Evolutionary conservation across 2,888 invertebrate species (phyloP).

Genomic region (Dione vanillae): DNA sequence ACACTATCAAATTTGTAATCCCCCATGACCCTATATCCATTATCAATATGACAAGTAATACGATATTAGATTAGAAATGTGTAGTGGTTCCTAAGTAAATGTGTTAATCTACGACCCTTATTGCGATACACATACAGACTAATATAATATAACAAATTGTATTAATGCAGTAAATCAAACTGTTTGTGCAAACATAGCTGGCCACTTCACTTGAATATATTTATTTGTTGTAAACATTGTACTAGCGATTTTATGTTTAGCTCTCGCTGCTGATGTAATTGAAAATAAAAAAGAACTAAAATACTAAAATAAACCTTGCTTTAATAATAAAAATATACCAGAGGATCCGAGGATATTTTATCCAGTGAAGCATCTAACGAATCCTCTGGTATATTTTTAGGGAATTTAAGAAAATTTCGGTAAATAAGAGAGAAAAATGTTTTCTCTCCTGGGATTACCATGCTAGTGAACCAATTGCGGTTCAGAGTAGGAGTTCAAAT

Average conservation of each 20-base stretch:
- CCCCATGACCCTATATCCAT: constrained; percentile 48
- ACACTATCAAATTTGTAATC: constrained; percentile 50
- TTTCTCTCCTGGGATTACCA: too few species aligned
- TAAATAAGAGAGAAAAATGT: too few species aligned
- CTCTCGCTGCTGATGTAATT: constrained; percentile 7
- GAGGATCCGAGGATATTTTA: too few species aligned
- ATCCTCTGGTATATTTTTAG: too few species aligned
- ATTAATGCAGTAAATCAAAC: constrained; percentile 10
- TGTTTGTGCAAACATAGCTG: constrained; percentile 6
- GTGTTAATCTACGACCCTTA: constrained; percentile 33
- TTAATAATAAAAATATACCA: background rate
- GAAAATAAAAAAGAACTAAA: background rate
- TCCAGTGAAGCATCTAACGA: too few species aligned
- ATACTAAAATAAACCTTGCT: background rate
- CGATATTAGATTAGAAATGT: constrained; percentile 46
- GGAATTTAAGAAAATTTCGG: too few species aligned
- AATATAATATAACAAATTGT: constrained; percentile 16
- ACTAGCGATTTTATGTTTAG: background rate
- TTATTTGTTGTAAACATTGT: constrained; percentile 19
- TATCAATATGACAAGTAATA: constrained; percentile 48
- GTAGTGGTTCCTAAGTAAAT: constrained; percentile 30
- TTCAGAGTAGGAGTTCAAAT: too few species aligned
- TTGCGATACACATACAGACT: constrained; percentile 17
- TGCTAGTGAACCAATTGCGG: too few species aligned
- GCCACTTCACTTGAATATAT: constrained; percentile 19